These are phyloP conservation scores for Lethenteron camtschaticum DNA, from an alignment of 2,113 vertebrate genomes.

Conservation along the genomic window DNA sequence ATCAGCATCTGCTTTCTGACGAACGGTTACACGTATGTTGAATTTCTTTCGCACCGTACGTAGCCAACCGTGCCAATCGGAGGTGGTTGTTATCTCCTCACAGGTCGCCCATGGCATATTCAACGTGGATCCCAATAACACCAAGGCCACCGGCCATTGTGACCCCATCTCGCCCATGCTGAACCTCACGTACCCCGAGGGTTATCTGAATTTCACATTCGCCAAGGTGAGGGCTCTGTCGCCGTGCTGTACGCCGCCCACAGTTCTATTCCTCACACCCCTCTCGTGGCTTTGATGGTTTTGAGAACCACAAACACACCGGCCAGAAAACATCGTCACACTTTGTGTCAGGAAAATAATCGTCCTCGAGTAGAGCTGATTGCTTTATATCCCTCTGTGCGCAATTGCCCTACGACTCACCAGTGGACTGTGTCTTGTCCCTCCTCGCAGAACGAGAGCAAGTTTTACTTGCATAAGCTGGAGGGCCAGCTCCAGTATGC, in stretches of 20 bases:
- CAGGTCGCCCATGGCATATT: constrained; percentile 26
- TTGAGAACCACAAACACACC: neutral
- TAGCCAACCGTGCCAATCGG: no score
- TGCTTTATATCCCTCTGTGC: no score
- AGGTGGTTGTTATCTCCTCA: constrained; percentile 3
- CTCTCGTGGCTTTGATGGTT: neutral
- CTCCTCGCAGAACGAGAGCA: no score
- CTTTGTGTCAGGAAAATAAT: no score
- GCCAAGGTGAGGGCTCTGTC: constrained; percentile 26
- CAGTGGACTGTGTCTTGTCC: no score
- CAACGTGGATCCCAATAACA: constrained; percentile 33
- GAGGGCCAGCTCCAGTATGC: no score
- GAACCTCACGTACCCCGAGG: constrained; percentile 19
- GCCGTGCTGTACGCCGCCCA: neutral
- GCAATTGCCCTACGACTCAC: no score
- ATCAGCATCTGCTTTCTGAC: no score
- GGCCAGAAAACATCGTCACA: neutral
- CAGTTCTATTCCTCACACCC: neutral
- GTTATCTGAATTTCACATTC: constrained; percentile 24
- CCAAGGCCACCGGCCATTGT: constrained; percentile 26
- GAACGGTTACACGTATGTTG: no score
- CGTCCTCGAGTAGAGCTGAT: no score
- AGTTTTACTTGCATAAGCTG: no score
- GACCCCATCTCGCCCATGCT: constrained; percentile 19
- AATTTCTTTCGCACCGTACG: no score